A percentile compares a stretch with the other conserved stretches of the same genome.
Evolutionary conservation across 2,113 vertebrate genomes (phyloP).

Genomic region (Strix uralensis): DNA sequence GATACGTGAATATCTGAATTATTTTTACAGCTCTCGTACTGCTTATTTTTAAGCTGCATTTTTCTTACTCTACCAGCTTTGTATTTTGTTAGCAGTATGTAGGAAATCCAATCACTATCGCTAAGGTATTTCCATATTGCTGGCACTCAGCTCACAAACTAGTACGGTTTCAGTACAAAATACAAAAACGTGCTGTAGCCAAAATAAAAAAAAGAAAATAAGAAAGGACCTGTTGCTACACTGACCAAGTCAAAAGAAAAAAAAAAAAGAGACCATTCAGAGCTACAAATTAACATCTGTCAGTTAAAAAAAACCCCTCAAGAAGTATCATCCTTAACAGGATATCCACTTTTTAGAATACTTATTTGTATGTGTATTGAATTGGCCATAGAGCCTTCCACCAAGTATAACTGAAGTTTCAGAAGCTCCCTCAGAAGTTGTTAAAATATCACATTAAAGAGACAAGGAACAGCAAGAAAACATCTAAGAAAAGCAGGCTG

Average conservation of each 20-base stretch:
- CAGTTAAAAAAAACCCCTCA: conserved; percentile 45
- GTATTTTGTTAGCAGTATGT: not conserved
- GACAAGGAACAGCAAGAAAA: conserved; percentile 88
- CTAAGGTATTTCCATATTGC: conserved; percentile 43
- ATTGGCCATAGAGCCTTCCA: conserved; percentile 65
- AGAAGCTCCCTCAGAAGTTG: conserved; percentile 74
- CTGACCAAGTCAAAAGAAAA: conserved; percentile 31
- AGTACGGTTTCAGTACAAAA: conserved; percentile 72
- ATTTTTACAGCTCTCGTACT: not conserved
- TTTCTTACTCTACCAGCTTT: conserved; percentile 23
- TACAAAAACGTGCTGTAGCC: conserved; percentile 61
- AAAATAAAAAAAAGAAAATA: not conserved
- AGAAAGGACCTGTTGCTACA: conserved; percentile 55
- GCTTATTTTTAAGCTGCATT: not conserved
- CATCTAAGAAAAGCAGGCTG: conserved; percentile 86
- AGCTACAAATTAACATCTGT: conserved; percentile 53
- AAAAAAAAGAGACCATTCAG: conserved; percentile 6
- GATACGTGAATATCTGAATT: not conserved
- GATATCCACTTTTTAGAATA: conserved; percentile 34
- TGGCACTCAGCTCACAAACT: conserved; percentile 65
- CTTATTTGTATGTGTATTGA: not conserved
- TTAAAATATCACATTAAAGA: conserved; percentile 83
- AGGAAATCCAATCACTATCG: conserved; percentile 40
- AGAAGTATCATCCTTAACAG: conserved; percentile 48
- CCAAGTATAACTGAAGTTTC: conserved; percentile 69